phyloP scores from a whole-genome alignment of 1,140 invertebrate genomes.

The Habropoda laboriosa region DNA sequence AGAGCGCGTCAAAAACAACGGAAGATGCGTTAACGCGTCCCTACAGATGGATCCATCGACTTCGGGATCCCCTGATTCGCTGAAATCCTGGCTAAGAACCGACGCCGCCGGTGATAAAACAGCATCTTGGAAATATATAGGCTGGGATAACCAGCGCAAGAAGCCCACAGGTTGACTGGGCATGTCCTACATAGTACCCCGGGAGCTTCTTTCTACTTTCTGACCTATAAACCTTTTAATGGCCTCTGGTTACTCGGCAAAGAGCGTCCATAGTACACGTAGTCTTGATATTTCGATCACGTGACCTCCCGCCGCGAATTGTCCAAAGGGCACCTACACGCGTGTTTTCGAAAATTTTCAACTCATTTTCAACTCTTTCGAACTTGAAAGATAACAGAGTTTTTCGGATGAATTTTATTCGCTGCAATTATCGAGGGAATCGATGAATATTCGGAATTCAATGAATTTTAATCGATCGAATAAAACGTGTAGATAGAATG shows the following conservation, averaged over 20 bases:
- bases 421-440: too few species aligned
- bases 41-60: background rate
- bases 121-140: slow-evolving; percentile 4
- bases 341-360: too few species aligned
- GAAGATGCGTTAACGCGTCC: background rate
- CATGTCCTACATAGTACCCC: slow-evolving; percentile 38
- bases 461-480: too few species aligned
- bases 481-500: too few species aligned
- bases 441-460: too few species aligned
- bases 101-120: slow-evolving; percentile 33
- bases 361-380: background rate
- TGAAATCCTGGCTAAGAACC: background rate
- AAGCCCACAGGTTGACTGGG: slow-evolving; percentile 35
- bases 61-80: background rate
- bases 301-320: slow-evolving; percentile 12
- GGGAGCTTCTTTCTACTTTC: slow-evolving; percentile 46
- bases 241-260: slow-evolving; percentile 51
- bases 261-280: slow-evolving; percentile 7
- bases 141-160: slow-evolving; percentile 24
- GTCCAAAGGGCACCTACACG: too few species aligned
- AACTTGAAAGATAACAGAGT: too few species aligned
- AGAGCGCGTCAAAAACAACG: background rate
- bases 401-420: too few species aligned
- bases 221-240: slow-evolving; percentile 63
- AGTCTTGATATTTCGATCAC: slow-evolving; percentile 56